Conservation (phyloP, 2,888 invertebrate species). For the Diarsia rubi region DNA sequence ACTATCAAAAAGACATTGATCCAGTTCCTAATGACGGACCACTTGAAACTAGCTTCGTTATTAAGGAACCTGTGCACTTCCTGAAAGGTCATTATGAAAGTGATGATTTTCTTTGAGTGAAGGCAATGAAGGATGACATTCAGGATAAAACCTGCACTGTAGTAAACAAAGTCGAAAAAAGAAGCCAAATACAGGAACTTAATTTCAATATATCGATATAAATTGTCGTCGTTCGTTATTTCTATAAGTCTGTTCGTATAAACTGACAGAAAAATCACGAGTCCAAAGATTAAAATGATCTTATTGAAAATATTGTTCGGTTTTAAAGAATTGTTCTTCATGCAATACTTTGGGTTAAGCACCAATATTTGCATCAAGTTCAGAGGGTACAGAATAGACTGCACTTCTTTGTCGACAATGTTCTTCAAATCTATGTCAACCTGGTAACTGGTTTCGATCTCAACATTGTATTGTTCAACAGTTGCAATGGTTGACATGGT, state of each 20-base stretch:
- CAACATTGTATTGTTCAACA: neutral
- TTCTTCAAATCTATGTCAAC: constrained; percentile 4
- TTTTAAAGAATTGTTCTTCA: too few species aligned
- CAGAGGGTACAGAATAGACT: constrained; percentile 54
- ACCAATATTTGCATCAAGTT: too few species aligned
- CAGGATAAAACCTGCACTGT: constrained; percentile 21
- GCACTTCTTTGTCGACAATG: constrained; percentile 52
- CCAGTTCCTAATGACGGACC: constrained; percentile 24
- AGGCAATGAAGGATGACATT: constrained; percentile 14
- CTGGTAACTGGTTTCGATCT: neutral
- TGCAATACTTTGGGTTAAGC: too few species aligned
- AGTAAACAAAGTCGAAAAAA: constrained; percentile 24
- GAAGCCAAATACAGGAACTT: constrained; percentile 20
- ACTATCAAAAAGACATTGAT: constrained; percentile 11
- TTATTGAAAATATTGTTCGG: too few species aligned
- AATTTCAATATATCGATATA: too few species aligned
- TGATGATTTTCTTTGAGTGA: constrained; percentile 3
- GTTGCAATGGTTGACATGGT: neutral
- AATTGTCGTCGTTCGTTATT: too few species aligned
- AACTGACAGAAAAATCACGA: too few species aligned
- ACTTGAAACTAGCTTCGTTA: constrained; percentile 4
- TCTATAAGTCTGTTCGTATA: too few species aligned
- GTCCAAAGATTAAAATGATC: too few species aligned
- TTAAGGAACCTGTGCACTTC: constrained; percentile 31
- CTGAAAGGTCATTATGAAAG: constrained; percentile 17